Evolutionary conservation across 2,113 vertebrate genomes (phyloP).

Genomic region (Calonectris borealis): DNA sequence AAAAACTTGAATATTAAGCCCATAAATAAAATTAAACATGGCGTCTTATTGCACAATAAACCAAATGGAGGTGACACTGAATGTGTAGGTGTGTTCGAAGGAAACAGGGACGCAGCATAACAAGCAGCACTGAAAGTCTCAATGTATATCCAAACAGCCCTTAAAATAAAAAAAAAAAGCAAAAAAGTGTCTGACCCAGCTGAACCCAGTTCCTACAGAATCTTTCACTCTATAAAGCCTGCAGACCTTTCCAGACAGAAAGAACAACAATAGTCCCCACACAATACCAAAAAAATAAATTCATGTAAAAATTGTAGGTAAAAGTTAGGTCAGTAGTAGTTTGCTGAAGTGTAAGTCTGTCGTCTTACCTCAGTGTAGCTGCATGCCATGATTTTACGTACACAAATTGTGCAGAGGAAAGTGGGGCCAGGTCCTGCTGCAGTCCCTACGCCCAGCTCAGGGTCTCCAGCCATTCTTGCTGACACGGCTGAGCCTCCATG

Average conservation of each 20-base stretch:
- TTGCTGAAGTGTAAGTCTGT: not conserved
- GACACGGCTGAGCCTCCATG: not conserved
- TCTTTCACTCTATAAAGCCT: not conserved
- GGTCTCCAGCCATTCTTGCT: not conserved
- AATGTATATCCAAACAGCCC: not conserved
- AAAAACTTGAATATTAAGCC: constrained; percentile 33
- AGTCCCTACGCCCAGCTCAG: not conserved
- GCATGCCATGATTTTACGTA: not conserved
- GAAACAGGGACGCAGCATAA: not conserved
- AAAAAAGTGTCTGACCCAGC: not conserved
- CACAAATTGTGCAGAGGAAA: not conserved
- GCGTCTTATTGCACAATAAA: not conserved
- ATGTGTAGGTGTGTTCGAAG: not conserved
- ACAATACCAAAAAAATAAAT: not conserved
- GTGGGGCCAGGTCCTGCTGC: not conserved
- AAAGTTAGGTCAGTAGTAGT: not conserved
- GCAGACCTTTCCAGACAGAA: not conserved
- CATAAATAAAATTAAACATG: constrained; percentile 34
- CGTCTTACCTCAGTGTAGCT: not conserved
- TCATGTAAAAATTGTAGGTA: not conserved
- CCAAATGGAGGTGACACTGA: not conserved
- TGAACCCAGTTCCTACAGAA: not conserved
- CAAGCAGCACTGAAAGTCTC: not conserved
- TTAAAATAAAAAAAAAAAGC: not conserved
- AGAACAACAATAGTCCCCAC: not conserved